A percentile compares a stretch with the other conserved stretches of the same genome.
phyloP scores from a whole-genome alignment of 1,140 invertebrate species.

The Zaprionus inermis region DNA sequence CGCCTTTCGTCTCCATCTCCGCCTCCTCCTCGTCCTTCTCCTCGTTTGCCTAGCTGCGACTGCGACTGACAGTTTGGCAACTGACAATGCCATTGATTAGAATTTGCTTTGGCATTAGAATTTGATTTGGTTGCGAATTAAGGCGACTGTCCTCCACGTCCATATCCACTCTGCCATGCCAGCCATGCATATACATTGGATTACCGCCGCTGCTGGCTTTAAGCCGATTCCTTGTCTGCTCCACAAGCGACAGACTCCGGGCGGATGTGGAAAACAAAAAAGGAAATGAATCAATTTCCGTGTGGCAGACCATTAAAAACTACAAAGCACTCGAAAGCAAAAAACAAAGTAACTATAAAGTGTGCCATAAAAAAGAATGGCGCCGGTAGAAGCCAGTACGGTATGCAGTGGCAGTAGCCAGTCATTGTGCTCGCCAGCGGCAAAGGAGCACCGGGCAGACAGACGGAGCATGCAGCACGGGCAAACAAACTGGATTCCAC shows the following conservation, averaged over 20 bases:
- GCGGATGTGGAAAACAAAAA: conserved; percentile 69
- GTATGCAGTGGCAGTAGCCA: neutral
- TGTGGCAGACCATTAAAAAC: conserved; percentile 76
- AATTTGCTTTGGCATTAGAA: conserved; percentile 48
- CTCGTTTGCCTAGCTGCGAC: conserved; percentile 62
- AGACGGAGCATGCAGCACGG: neutral
- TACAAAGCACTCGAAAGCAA: conserved; percentile 54
- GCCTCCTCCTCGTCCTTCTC: too few species aligned
- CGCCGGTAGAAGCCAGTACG: conserved; percentile 5
- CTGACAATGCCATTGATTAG: conserved; percentile 56
- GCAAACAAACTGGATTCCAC: conserved; percentile 6
- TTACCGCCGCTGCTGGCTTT: conserved; percentile 42
- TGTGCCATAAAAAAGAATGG: conserved; percentile 31
- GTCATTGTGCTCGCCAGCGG: neutral
- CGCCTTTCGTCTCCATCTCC: too few species aligned
- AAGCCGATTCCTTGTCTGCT: conserved; percentile 29
- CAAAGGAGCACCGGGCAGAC: neutral
- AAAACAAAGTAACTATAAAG: conserved; percentile 44
- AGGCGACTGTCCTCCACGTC: conserved; percentile 24
- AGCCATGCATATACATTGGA: conserved; percentile 18
- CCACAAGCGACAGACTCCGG: conserved; percentile 27
- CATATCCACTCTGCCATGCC: neutral
- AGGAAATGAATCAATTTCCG: conserved; percentile 81
- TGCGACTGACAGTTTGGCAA: conserved; percentile 71
- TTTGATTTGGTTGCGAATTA: conserved; percentile 66